A percentile compares a stretch with the other conserved stretches of the same genome.
Conservation (phyloP, 2,888 invertebrate species). For the Torymus texanus region DNA sequence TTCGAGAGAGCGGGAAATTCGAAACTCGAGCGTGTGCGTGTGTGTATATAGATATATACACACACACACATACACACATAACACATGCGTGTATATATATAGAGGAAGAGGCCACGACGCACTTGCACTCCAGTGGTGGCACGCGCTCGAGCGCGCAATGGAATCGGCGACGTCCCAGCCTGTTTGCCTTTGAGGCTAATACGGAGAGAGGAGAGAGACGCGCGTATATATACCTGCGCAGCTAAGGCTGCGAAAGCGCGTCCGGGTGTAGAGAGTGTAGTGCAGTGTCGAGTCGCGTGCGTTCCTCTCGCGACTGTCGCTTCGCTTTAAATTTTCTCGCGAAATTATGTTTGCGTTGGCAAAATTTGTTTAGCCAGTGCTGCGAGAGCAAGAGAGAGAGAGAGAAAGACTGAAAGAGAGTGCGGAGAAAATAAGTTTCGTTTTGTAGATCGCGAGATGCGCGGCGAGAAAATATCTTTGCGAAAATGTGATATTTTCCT, state of each 20-base stretch:
- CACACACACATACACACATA: too few relatives aligned
- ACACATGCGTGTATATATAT: too few relatives aligned
- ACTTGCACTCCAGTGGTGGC: not conserved
- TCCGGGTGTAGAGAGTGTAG: too few relatives aligned
- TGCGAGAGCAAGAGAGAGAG: too few relatives aligned
- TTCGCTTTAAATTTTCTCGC: not conserved
- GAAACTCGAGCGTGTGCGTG: not conserved
- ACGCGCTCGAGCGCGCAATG: not conserved
- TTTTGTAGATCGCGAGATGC: too few relatives aligned
- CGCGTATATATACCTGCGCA: not conserved
- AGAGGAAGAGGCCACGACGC: too few relatives aligned
- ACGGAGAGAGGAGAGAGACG: not conserved
- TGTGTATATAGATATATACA: too few relatives aligned
- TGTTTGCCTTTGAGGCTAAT: slow-evolving; percentile 37
- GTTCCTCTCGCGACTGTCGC: not conserved
- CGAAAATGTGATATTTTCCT: too few relatives aligned
- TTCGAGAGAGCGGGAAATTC: slow-evolving; percentile 18
- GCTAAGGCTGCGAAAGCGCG: not conserved
- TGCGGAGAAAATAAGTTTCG: too few relatives aligned
- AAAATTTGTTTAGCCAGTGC: not conserved
- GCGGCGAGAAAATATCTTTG: too few relatives aligned
- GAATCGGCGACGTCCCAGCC: slow-evolving; percentile 5
- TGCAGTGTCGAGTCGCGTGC: not conserved
- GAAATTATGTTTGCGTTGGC: not conserved
- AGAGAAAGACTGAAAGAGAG: too few relatives aligned